Percentiles rank a stretch among this genome's conserved stretches.
phyloP scores from a whole-genome alignment of 1,140 invertebrate species.

The Sarcophaga peregrina region DNA sequence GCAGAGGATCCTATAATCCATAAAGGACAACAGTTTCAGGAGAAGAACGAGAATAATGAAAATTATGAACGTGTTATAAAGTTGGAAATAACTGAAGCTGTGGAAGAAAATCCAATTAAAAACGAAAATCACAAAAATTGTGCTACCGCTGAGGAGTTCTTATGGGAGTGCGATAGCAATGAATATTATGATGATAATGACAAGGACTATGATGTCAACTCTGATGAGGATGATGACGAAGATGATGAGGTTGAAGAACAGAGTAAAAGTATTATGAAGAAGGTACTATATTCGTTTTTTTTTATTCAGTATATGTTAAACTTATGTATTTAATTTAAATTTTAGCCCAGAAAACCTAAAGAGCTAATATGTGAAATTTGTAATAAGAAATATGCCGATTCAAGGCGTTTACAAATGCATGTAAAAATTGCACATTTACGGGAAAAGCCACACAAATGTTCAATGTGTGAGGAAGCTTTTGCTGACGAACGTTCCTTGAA shows the following conservation, averaged over 20 bases:
- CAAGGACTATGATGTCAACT: constrained; percentile 3
- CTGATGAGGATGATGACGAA: not conserved
- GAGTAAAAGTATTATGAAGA: not conserved
- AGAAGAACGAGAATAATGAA: not conserved
- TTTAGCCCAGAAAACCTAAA: constrained; percentile 44
- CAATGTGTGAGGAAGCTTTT: constrained; percentile 47
- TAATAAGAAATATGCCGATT: constrained; percentile 52
- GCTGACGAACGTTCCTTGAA: constrained; percentile 44
- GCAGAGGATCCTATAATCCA: constrained; percentile 18
- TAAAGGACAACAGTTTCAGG: not conserved
- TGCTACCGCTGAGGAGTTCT: not conserved
- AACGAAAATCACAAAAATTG: not conserved
- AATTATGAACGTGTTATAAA: not conserved
- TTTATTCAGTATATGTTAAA: too few relatives aligned
- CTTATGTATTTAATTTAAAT: too few relatives aligned
- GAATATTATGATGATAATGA: not conserved
- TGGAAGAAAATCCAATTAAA: not conserved
- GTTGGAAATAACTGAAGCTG: not conserved
- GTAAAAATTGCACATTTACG: constrained; percentile 55
- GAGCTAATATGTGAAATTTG: constrained; percentile 55
- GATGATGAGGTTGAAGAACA: not conserved
- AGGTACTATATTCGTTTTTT: not conserved
- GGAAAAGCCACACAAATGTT: constrained; percentile 49
- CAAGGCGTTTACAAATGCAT: constrained; percentile 55
- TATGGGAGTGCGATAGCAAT: not conserved